Base-by-base conservation (phyloP, 2,113 vertebrate species). In the Bujurquina vittata region DNA sequence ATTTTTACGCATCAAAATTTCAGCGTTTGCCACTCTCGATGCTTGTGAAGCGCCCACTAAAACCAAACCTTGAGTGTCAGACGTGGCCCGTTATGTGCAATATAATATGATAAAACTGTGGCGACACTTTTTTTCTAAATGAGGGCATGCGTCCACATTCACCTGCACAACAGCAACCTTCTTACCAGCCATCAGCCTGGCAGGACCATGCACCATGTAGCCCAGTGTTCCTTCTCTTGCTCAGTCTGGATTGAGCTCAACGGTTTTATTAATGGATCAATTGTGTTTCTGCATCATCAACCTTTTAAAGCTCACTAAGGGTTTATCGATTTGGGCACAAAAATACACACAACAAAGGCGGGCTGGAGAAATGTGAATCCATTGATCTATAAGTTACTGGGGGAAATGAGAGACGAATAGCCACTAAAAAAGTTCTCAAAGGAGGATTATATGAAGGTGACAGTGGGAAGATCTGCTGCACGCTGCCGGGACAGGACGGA, bases 231-330 rank as follows among this genome's bases (percentile, higher is more conserved):
- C 14, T 78, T 87, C 78, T 55, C 23, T 77, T 80, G 79, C 75
- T 88, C 75, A 7, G 52, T 79, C 88, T 86, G 60, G 91, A 91
- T 89, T 22, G 58, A 54, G 58, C 80, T 79, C 10, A 15, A 65
- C 83, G 85, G 84, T 91, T 93, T 91, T 92, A 91, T 93, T 91
- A 88, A 92, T 88, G 90, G 89, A 91, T 93, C 90, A 89, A 87
- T 93, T 90, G 86, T 87, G 86, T 89, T 88, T 90, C 86, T 87
- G 87, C 86, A 84, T 93, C 90, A 89, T 91, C 90, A 90, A 88
- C 87, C 85, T 90, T 91, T 91, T 65, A 79, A 87, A 92, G 85
- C 79, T 29, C 79, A 87, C 86, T 75, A 29, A 89, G 75, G 82
- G 76, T 14, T 22, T 37, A 92, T 93, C 2, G 92, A 93, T 90